Evolutionary conservation across 2,113 vertebrate genomes (phyloP).

Genomic region (Pantherophis guttatus): DNA sequence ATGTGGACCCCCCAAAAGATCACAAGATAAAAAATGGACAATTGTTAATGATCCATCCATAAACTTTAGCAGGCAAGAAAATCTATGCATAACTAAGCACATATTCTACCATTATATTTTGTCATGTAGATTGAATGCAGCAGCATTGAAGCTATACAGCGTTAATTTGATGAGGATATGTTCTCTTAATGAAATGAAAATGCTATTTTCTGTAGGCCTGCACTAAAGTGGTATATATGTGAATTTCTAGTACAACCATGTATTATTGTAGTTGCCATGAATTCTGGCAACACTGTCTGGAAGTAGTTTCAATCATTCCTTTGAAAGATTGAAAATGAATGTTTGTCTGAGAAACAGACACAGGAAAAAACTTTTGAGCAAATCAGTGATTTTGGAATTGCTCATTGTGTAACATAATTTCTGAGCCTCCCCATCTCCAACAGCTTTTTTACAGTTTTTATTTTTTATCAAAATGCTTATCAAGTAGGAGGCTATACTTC

Average conservation of each 20-base stretch:
- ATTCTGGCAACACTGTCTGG: neutral
- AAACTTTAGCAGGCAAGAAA: neutral
- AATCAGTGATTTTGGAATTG: neutral
- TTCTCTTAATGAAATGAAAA: neutral
- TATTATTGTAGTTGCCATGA: neutral
- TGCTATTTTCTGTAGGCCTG: neutral
- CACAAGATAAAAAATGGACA: neutral
- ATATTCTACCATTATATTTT: neutral
- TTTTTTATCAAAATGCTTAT: neutral
- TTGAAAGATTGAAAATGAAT: neutral
- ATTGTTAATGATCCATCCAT: neutral
- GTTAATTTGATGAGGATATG: neutral
- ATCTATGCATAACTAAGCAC: neutral
- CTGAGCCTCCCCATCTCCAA: neutral
- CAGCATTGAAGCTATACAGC: neutral
- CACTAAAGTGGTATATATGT: neutral
- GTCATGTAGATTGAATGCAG: neutral
- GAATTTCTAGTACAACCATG: neutral
- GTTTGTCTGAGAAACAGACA: neutral
- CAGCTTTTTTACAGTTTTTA: neutral
- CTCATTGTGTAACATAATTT: neutral
- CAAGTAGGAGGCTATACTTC: neutral
- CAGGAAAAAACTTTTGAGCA: neutral
- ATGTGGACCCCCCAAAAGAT: neutral
- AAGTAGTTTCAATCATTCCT: neutral